phyloP scores from a whole-genome alignment of 2,113 vertebrate species.

The Strigops habroptila region DNA sequence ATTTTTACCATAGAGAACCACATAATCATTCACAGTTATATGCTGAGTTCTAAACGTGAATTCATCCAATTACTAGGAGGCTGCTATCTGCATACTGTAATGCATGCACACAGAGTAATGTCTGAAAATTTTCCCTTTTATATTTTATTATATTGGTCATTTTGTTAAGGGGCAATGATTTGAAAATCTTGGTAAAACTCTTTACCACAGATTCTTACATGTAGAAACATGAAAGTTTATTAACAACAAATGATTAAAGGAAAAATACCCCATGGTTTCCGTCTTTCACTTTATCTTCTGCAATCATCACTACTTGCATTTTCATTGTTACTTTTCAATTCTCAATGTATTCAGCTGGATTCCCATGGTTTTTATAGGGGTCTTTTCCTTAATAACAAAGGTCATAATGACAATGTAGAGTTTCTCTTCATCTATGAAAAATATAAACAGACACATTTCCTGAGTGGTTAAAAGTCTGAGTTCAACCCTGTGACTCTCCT shows the following conservation, averaged over 20 bases:
- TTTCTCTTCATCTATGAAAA: background rate
- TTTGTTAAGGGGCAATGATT: background rate
- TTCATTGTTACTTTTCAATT: background rate
- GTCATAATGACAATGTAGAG: background rate
- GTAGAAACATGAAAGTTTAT: background rate
- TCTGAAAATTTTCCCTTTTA: background rate
- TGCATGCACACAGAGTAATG: background rate
- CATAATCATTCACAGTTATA: background rate
- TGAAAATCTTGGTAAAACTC: background rate
- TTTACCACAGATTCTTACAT: background rate
- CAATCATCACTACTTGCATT: background rate
- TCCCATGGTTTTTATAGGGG: background rate
- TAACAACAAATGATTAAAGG: background rate
- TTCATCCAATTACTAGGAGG: background rate
- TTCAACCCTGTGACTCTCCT: background rate
- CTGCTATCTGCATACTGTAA: background rate
- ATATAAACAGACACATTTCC: background rate
- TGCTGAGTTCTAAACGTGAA: background rate
- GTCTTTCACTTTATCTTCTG: background rate
- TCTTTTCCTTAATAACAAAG: background rate
- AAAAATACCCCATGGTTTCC: accelerated
- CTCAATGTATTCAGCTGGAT: background rate
- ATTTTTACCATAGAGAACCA: background rate
- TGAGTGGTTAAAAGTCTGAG: background rate
- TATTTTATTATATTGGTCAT: background rate